Base-by-base conservation (phyloP, 2,113 vertebrate genomes). In the Crotalus viridis region DNA sequence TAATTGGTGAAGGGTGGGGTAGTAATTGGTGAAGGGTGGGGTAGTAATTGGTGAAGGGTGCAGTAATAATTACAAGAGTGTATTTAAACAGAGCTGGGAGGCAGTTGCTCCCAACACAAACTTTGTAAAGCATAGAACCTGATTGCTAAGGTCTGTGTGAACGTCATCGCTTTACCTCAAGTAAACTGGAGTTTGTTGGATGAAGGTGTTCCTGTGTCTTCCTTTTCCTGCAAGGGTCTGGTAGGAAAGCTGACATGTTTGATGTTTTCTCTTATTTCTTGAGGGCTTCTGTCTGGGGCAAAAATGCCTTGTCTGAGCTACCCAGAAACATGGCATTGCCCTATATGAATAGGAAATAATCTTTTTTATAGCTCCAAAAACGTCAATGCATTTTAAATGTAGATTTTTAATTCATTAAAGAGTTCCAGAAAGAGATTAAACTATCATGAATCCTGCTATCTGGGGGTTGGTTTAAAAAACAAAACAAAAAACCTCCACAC, bases 401-500 rank as follows among this genome's bases (percentile, higher is more conserved):
- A 59, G 19, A 90, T 52, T 86, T 90, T 93, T 8, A 86, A 86
- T 54, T 51, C 26, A 86, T 93, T 59, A 86, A 51, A 22, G 22
- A 48, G 46, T 86, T 55, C 43, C 39, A 85, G 28, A 85, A 86
- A 86, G 74, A 39, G 69, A 90, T 26, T 56, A 56, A 90, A 93
- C 55, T 93, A 89, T 61, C 88, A 64, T 51, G 91, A 74, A 64
- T 92, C n/a, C 43, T 52, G 88, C 28, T 90, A 46, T 64, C 64
- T 93, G 92, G 89, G 81, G 0, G n/a, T 91, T 94, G 87, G 10
- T 24, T 94, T 51, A 51, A 64, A 17, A 74, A 43, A 4, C 59
- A 4, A 69, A 3, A 12, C 3, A 61, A 56, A 15, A 57, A 57
- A 85, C 94, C 94, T 94, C 92, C 95, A 81, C 43, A 48, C 7